Evolutionary conservation across 2,797 vertebrate species (phyloP).

Genomic region (Hybognathus amarus): DNA sequence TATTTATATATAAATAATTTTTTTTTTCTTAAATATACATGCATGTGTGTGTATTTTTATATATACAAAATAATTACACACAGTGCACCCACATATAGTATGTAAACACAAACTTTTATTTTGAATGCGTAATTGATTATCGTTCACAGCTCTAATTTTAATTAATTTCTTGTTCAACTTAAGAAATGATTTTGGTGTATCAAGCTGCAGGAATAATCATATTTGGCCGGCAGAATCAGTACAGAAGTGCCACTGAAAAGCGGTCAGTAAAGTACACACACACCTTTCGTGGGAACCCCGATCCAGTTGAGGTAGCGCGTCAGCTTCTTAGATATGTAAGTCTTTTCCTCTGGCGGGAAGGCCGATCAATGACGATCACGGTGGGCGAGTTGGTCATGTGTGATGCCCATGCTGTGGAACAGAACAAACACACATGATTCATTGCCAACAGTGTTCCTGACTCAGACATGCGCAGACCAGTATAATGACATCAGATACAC

Average conservation of each 20-base stretch:
- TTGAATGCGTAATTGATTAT: no score
- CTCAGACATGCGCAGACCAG: background rate
- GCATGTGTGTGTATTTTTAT: no score
- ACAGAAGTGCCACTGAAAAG: background rate
- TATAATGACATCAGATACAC: background rate
- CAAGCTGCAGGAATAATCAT: background rate
- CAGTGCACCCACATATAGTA: no score
- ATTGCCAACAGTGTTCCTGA: background rate
- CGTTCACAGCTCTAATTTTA: no score
- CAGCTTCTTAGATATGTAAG: conserved; percentile 96
- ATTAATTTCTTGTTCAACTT: background rate
- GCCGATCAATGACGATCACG: conserved; percentile 94
- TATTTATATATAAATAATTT: no score
- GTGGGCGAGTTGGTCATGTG: conserved; percentile 97
- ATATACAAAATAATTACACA: no score
- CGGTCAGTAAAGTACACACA: conserved; percentile 50
- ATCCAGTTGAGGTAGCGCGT: conserved; percentile 99
- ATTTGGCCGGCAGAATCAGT: background rate
- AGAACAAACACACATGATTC: background rate
- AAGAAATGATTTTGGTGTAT: background rate
- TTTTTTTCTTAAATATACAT: background rate
- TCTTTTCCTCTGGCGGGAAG: conserved; percentile 94
- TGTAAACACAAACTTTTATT: no score
- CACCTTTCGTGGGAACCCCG: conserved; percentile 96
- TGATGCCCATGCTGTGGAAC: conserved; percentile 88